Conservation (phyloP, 2,888 invertebrate genomes). For the Cataglyphis rosenhaueri region DNA sequence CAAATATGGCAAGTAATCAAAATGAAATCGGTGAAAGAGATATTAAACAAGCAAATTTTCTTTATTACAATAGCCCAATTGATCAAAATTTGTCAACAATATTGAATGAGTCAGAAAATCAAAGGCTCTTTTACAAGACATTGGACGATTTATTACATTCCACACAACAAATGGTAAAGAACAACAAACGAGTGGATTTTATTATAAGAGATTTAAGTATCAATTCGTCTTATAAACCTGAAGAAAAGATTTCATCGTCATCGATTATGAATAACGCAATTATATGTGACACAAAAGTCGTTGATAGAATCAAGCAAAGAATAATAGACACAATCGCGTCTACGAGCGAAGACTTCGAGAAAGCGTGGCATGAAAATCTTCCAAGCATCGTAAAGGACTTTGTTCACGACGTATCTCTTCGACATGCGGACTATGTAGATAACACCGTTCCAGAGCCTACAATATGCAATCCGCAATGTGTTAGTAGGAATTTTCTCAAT, state of each 20-base stretch:
- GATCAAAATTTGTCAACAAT: neutral
- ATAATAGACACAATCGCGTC: neutral
- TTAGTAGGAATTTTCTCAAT: neutral
- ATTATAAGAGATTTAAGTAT: neutral
- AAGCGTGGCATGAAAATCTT: neutral
- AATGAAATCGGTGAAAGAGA: neutral
- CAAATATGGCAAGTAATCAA: conserved; percentile 17
- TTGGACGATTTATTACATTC: neutral
- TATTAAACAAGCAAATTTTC: neutral
- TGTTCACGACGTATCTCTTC: neutral
- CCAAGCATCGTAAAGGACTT: neutral
- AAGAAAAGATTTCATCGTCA: neutral
- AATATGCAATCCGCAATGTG: neutral
- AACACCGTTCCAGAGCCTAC: neutral
- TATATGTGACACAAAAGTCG: neutral
- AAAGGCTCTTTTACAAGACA: neutral
- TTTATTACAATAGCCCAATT: neutral
- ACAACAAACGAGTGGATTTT: neutral
- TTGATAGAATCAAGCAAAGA: neutral
- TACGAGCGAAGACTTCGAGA: neutral
- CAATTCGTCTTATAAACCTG: neutral
- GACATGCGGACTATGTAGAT: neutral
- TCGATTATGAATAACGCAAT: neutral
- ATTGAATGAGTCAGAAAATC: neutral
- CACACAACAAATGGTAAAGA: neutral